A percentile compares a stretch with the other conserved stretches of the same genome.
phyloP scores from a whole-genome alignment of 2,888 invertebrate species.

The Diadegma fenestrale region DNA sequence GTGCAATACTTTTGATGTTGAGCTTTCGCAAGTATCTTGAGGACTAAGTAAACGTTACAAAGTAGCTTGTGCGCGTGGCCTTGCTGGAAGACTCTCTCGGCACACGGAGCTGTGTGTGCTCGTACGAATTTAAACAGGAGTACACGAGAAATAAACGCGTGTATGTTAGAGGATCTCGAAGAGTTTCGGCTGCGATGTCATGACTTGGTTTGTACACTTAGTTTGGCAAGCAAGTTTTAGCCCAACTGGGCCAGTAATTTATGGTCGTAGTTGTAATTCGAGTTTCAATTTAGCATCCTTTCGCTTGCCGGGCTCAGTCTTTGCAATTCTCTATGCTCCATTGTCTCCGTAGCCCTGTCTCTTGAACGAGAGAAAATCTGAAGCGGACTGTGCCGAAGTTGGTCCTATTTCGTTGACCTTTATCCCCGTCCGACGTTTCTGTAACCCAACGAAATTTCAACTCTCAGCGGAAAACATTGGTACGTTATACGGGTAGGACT shows the following conservation, averaged over 20 bases:
- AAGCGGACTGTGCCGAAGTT: constrained; percentile 44
- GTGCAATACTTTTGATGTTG: constrained; percentile 59
- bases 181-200: constrained; percentile 37
- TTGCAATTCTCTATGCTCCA: constrained; percentile 41
- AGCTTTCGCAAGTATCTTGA: constrained; percentile 36
- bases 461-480: constrained; percentile 17
- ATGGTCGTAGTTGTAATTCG: constrained; percentile 77
- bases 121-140: constrained; percentile 7
- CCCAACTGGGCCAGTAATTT: constrained; percentile 79
- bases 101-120: background rate
- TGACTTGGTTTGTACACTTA: constrained; percentile 50
- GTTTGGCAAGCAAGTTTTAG: constrained; percentile 72
- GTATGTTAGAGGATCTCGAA: constrained; percentile 19
- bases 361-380: constrained; percentile 14
- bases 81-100: background rate
- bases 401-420: constrained; percentile 19
- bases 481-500: background rate
- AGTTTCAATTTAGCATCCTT: constrained; percentile 76
- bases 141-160: constrained; percentile 15
- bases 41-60: constrained; percentile 44
- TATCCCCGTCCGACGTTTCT: constrained; percentile 22
- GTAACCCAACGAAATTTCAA: constrained; percentile 20
- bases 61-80: constrained; percentile 14
- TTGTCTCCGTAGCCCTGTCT: constrained; percentile 39
- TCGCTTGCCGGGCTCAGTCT: constrained; percentile 34